phyloP scores from a whole-genome alignment of 2,113 vertebrate species.

The Rhagologus leucostigma region DNA sequence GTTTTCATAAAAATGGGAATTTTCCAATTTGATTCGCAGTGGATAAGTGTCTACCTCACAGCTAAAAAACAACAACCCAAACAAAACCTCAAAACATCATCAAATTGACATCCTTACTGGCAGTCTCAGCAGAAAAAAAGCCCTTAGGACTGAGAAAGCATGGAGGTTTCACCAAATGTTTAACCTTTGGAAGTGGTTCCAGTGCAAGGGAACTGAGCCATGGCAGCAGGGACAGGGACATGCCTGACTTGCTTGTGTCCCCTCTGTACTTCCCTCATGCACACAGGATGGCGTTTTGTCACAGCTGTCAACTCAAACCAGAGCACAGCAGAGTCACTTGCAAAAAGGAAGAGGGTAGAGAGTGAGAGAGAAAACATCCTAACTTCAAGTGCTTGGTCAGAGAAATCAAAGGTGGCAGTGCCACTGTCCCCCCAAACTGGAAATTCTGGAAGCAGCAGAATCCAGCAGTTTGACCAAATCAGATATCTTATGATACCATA shows the following conservation, averaged over 20 bases:
- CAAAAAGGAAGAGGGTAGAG: background rate
- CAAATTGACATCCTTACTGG: background rate
- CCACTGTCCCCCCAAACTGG: fast-evolving
- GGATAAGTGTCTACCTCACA: background rate
- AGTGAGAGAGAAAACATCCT: background rate
- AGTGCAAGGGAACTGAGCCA: background rate
- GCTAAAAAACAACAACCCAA: background rate
- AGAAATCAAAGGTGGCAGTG: background rate
- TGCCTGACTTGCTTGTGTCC: fast-evolving
- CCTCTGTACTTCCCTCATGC: fast-evolving
- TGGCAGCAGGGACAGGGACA: background rate
- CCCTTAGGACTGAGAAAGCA: background rate
- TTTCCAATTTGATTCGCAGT: background rate
- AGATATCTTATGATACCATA: background rate
- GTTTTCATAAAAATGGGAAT: background rate
- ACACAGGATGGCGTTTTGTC: background rate
- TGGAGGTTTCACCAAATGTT: background rate
- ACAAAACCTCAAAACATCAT: background rate
- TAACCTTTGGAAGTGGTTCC: background rate
- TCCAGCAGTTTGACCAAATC: background rate
- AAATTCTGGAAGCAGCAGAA: background rate
- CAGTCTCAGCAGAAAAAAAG: background rate
- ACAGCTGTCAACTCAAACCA: background rate
- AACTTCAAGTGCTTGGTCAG: background rate
- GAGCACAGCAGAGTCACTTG: background rate